Evolutionary conservation across 2,797 vertebrate genomes (phyloP).

Genomic region (Enteromius thamalakanensis): DNA sequence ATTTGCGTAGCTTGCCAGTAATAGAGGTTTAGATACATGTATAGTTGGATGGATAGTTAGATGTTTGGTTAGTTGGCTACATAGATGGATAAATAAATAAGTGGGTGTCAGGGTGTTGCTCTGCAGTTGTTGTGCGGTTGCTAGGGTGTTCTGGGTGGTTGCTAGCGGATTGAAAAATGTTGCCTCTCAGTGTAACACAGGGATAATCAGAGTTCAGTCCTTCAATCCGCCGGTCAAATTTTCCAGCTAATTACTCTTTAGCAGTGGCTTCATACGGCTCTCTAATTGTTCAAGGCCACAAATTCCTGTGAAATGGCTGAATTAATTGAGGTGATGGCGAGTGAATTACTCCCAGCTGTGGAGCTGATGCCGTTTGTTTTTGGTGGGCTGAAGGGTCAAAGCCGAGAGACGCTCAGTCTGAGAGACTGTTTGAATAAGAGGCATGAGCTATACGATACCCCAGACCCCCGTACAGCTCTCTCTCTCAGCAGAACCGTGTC

Average conservation of each 20-base stretch:
- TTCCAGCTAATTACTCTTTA: background rate
- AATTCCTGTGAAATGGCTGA: conserved; percentile 89
- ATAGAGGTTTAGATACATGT: no score
- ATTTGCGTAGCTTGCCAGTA: no score
- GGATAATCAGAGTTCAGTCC: background rate
- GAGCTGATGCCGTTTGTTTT: conserved; percentile 90
- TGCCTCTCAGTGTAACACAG: background rate
- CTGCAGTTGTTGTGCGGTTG: background rate
- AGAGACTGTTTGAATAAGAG: conserved; percentile 89
- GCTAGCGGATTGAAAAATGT: background rate
- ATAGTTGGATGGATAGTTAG: no score
- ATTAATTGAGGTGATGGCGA: conserved; percentile 91
- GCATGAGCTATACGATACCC: conserved; percentile 89
- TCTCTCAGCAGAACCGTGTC: background rate
- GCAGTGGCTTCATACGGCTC: background rate
- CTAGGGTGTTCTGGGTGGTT: background rate
- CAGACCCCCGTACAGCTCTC: conserved; percentile 40
- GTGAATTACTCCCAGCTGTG: conserved; percentile 92
- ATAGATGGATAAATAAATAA: background rate
- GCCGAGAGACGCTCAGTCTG: conserved; percentile 87
- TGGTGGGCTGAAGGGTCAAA: conserved; percentile 82
- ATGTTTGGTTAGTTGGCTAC: no score
- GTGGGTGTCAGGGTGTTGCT: background rate
- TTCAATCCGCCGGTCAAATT: background rate
- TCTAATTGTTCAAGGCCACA: conserved; percentile 76